A percentile compares a stretch with the other conserved stretches of the same genome.
Conservation (phyloP, 2,113 vertebrate genomes). For the Girardinichthys multiradiatus region DNA sequence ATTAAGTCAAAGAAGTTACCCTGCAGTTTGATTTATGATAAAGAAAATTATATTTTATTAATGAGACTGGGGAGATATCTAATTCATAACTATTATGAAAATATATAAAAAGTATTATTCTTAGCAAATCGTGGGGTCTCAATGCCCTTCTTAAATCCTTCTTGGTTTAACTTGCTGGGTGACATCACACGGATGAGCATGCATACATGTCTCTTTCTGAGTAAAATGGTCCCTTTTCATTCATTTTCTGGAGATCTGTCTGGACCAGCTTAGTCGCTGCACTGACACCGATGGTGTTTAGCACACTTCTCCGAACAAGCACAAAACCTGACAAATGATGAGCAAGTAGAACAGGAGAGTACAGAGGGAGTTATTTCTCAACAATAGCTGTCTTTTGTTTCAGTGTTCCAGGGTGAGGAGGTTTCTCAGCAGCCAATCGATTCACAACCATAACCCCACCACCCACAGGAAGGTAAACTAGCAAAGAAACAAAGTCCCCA, state of each 20-base stretch:
- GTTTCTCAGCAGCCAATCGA: slow-evolving; percentile 34
- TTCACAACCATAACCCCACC: neutral
- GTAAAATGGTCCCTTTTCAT: neutral
- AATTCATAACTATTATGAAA: neutral
- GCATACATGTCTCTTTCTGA: neutral
- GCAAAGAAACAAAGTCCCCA: slow-evolving; percentile 36
- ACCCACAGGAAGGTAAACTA: slow-evolving; percentile 30
- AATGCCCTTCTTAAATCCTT: neutral
- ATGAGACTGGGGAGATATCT: no score
- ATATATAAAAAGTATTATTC: neutral
- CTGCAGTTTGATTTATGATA: no score
- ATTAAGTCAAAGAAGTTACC: no score
- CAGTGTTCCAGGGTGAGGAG: slow-evolving; percentile 37
- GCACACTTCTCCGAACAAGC: slow-evolving; percentile 24
- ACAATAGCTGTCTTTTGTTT: slow-evolving; percentile 41
- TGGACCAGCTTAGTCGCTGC: slow-evolving; percentile 15
- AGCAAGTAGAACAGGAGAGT: slow-evolving; percentile 32
- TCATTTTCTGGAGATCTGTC: slow-evolving; percentile 7
- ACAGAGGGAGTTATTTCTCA: slow-evolving; percentile 44
- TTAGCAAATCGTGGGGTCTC: neutral
- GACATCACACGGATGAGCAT: neutral
- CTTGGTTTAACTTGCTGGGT: neutral
- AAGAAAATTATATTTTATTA: no score
- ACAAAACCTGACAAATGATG: slow-evolving; percentile 35
- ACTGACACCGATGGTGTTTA: slow-evolving; percentile 40